Evolutionary conservation across 1,140 invertebrate genomes (phyloP).

Genomic region (Cyphomyrmex costatus): DNA sequence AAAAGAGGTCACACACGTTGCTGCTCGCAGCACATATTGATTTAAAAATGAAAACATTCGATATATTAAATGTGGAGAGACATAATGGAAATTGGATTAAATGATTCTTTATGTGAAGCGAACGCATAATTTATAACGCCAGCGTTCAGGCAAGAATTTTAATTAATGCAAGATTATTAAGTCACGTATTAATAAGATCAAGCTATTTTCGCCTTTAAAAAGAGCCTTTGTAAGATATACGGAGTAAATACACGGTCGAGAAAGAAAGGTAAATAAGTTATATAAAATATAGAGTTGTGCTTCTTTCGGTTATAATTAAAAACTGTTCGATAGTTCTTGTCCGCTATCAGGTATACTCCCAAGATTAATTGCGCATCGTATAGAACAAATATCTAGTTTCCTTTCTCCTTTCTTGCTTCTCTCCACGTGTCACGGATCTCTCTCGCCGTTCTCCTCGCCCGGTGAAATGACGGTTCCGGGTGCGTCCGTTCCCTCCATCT

Average conservation of each 20-base stretch:
- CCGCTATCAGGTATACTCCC: neutral
- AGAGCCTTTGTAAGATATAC: neutral
- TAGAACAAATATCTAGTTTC: conserved; percentile 59
- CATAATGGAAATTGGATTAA: neutral
- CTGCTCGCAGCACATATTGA: neutral
- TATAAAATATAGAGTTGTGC: conserved; percentile 1
- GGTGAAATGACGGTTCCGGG: conserved; percentile 76
- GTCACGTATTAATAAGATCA: neutral
- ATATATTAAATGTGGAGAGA: neutral
- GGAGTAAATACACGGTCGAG: neutral
- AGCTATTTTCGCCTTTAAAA: neutral
- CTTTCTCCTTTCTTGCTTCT: conserved; percentile 69
- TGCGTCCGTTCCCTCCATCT: conserved; percentile 55
- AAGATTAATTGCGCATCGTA: conserved; percentile 51
- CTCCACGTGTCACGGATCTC: conserved; percentile 67
- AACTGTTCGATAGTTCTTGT: conserved; percentile 5
- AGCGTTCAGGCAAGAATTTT: neutral
- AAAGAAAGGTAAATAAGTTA: neutral
- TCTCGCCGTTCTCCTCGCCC: conserved; percentile 67
- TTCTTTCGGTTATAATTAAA: conserved; percentile 22
- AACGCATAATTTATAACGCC: neutral
- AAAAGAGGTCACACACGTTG: neutral
- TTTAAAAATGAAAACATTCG: neutral
- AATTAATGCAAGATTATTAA: neutral
- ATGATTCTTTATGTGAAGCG: neutral